These are phyloP conservation scores for Eidolon dupreanum DNA, from an alignment of 2,797 vertebrate species.

Conservation along the genomic window DNA sequence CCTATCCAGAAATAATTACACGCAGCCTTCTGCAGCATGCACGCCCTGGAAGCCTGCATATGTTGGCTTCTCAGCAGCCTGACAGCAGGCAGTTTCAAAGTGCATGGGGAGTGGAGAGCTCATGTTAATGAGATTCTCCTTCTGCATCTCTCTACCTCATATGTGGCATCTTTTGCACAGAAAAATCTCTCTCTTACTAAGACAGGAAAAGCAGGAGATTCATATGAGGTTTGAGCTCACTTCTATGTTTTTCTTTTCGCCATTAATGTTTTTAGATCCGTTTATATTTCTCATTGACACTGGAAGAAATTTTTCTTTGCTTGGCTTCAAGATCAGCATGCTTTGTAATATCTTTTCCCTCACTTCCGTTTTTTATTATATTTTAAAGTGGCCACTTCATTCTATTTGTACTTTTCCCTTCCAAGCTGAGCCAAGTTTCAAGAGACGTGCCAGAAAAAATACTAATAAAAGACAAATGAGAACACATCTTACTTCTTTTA, in stretches of 20 bases:
- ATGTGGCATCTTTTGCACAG: constrained; percentile 25
- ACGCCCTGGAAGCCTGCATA: constrained; percentile 60
- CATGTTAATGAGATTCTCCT: constrained; percentile 74
- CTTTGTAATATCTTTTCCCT: neutral
- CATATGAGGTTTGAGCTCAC: neutral
- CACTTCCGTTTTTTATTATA: neutral
- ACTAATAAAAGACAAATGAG: constrained; percentile 20
- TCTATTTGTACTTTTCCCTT: constrained; percentile 39
- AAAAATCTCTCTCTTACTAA: constrained; percentile 5
- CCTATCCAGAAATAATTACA: constrained; percentile 71
- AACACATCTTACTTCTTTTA: neutral
- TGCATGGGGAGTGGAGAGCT: constrained; percentile 66
- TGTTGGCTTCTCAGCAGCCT: constrained; percentile 74
- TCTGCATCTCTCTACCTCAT: constrained; percentile 50
- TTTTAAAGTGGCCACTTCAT: constrained; percentile 26
- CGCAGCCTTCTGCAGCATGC: constrained; percentile 58
- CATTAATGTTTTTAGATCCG: constrained; percentile 27
- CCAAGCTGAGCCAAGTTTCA: constrained; percentile 43
- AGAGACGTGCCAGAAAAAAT: neutral
- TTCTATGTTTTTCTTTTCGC: neutral
- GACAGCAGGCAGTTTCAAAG: constrained; percentile 76
- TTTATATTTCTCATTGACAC: constrained; percentile 30
- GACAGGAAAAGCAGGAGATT: neutral
- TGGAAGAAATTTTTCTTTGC: constrained; percentile 33
- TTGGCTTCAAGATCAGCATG: neutral